Conservation (phyloP, 64 coral and sea anemone genomes). For the Trachythela sp. region DNA sequence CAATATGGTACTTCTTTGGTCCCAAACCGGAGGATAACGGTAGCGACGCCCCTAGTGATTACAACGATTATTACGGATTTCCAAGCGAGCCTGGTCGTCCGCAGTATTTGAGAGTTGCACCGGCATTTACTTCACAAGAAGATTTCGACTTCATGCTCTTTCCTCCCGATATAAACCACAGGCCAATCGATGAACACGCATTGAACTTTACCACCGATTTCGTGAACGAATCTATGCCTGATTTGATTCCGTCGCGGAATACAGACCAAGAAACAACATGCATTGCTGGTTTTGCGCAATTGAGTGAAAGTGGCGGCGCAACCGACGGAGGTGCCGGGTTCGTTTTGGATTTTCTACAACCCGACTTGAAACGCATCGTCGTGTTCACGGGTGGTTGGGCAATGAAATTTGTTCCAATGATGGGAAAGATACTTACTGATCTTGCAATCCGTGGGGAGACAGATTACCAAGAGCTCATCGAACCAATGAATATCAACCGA, state of each 20-base stretch:
- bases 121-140: constrained; percentile 43
- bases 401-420: constrained; percentile 53
- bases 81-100: constrained; percentile 32
- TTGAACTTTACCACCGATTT: constrained; percentile 26
- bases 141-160: constrained; percentile 31
- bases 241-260: not conserved
- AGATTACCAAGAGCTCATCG: constrained; percentile 37
- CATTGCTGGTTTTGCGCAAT: constrained; percentile 39
- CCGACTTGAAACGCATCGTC: constrained; percentile 24
- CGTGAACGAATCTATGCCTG: constrained; percentile 43
- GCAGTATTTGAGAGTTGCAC: constrained; percentile 24
- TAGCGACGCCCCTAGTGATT: not conserved
- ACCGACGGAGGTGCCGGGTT: constrained; percentile 38
- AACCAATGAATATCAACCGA: constrained; percentile 41
- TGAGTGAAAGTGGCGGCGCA: not conserved
- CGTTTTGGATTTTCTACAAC: constrained; percentile 51
- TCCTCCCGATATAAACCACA: not conserved
- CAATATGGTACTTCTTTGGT: constrained; percentile 48
- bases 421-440: constrained; percentile 49
- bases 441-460: constrained; percentile 25
- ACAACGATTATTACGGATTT: constrained; percentile 42
- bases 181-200: constrained; percentile 34
- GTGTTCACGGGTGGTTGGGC: constrained; percentile 49
- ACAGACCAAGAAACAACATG: constrained; percentile 9
- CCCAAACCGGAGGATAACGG: not conserved